Evolutionary conservation across 2,113 vertebrate species (phyloP).

Genomic region (Tetrao urogallus): DNA sequence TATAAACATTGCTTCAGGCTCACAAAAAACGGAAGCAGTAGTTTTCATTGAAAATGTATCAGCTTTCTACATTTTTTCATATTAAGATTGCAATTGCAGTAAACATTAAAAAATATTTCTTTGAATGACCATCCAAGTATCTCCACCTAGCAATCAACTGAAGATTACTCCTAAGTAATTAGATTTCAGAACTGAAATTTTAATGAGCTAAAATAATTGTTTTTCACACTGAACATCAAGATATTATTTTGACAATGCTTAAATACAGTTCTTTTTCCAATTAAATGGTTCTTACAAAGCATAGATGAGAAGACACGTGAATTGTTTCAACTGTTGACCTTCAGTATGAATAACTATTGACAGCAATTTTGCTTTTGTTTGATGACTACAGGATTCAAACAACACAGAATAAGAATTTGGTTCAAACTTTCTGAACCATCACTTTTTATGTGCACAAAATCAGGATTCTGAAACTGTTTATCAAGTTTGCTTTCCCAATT

Average conservation of each 20-base stretch:
- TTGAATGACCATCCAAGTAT: neutral
- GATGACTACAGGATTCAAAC: too few relatives aligned
- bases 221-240: neutral
- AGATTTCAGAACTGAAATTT: neutral
- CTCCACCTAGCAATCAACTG: neutral
- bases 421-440: too few relatives aligned
- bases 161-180: neutral
- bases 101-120: neutral
- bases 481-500: too few relatives aligned
- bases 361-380: too few relatives aligned
- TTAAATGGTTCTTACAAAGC: constrained; percentile 23
- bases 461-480: too few relatives aligned
- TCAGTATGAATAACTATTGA: too few relatives aligned
- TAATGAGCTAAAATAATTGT: neutral
- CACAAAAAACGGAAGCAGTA: neutral
- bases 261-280: neutral
- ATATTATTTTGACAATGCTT: neutral
- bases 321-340: too few relatives aligned
- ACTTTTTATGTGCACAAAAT: too few relatives aligned
- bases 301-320: neutral
- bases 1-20: neutral
- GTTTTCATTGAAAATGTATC: neutral
- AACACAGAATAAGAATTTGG: too few relatives aligned
- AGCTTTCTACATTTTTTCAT: neutral
- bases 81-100: neutral